These are phyloP conservation scores for Coreius guichenoti DNA, from an alignment of 2,797 vertebrate genomes.

Conservation along the genomic window DNA sequence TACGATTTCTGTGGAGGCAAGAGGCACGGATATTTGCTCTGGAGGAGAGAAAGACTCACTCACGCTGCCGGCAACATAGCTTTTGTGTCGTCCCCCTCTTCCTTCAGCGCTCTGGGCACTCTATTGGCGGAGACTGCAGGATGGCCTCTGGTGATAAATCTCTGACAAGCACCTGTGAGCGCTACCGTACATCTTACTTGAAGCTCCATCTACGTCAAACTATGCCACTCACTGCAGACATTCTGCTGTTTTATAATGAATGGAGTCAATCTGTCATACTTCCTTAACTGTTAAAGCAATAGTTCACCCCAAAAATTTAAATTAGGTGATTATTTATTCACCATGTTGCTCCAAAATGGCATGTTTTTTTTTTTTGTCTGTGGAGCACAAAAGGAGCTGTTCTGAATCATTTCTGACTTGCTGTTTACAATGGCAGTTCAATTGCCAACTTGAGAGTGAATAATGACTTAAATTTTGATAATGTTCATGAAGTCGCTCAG, in stretches of 20 bases:
- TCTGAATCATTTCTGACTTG: neutral
- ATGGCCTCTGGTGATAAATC: slow-evolving; percentile 45
- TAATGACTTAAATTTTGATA: neutral
- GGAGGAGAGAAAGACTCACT: slow-evolving; percentile 19
- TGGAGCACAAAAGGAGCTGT: neutral
- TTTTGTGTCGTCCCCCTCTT: slow-evolving; percentile 28
- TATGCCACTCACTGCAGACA: neutral
- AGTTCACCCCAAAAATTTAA: neutral
- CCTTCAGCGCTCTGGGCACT: neutral
- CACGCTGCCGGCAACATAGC: neutral
- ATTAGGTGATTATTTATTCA: neutral
- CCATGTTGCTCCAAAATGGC: neutral
- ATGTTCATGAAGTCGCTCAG: neutral
- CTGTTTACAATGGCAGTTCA: neutral
- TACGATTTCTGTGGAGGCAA: slow-evolving; percentile 40
- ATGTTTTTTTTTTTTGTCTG: neutral
- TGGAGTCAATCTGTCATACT: slow-evolving; percentile 19
- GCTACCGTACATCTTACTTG: slow-evolving; percentile 28
- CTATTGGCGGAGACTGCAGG: slow-evolving; percentile 26
- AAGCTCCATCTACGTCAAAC: slow-evolving; percentile 49
- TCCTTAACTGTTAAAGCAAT: slow-evolving; percentile 11
- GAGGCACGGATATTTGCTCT: slow-evolving; percentile 8
- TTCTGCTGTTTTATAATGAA: slow-evolving; percentile 20
- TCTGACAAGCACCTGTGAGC: slow-evolving; percentile 44
- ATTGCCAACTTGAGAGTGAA: neutral